phyloP scores from a whole-genome alignment of 2,797 vertebrate species.

The Coilia nasus region DNA sequence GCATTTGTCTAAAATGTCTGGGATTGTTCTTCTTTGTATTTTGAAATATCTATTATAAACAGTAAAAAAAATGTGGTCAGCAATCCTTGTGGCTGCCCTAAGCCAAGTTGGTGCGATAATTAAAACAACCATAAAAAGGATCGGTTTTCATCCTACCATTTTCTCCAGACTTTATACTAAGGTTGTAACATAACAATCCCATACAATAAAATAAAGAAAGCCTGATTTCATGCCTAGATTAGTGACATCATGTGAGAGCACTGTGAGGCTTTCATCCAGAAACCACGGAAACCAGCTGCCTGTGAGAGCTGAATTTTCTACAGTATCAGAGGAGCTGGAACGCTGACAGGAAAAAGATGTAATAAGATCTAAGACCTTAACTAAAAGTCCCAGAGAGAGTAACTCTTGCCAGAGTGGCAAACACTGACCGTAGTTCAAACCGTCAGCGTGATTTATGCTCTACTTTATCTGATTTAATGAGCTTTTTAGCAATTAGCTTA shows the following conservation, averaged over 20 bases:
- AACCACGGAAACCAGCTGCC: constrained; percentile 57
- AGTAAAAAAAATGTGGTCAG: constrained; percentile 27
- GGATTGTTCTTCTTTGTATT: not conserved
- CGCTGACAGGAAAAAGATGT: constrained; percentile 66
- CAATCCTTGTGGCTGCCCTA: constrained; percentile 36
- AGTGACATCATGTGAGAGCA: constrained; percentile 46
- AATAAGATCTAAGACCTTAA: constrained; percentile 72
- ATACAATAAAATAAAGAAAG: constrained; percentile 42
- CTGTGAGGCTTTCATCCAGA: constrained; percentile 59
- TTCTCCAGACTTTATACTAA: constrained; percentile 24
- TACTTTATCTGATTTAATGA: constrained; percentile 78
- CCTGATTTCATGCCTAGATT: constrained; percentile 49
- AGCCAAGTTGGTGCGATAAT: constrained; percentile 35
- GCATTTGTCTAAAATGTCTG: not conserved
- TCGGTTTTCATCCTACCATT: constrained; percentile 23
- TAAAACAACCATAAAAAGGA: constrained; percentile 30
- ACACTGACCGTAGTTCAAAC: constrained; percentile 69
- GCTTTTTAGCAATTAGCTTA: constrained; percentile 75
- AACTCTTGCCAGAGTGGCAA: constrained; percentile 55
- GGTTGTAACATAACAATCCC: constrained; percentile 44
- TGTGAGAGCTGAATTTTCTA: constrained; percentile 51
- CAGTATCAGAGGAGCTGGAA: constrained; percentile 67
- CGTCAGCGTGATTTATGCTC: constrained; percentile 74
- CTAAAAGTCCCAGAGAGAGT: constrained; percentile 62
- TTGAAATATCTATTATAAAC: constrained; percentile 30